phyloP scores from a whole-genome alignment of 2,888 invertebrate species.

The Noctua janthina region DNA sequence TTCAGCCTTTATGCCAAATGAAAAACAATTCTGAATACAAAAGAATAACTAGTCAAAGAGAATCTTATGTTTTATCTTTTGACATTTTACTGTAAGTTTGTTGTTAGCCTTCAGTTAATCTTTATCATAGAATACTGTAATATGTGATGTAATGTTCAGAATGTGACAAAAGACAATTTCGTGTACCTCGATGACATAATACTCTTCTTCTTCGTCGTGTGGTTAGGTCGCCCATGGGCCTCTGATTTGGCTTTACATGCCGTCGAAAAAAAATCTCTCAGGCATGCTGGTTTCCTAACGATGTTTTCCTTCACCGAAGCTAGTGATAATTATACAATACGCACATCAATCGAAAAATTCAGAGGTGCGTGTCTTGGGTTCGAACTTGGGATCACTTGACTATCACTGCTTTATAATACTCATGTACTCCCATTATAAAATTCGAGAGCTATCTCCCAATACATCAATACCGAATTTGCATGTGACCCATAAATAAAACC shows the following conservation, averaged over 20 bases:
- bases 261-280: too few relatives aligned
- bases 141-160: background rate
- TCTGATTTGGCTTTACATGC: too few relatives aligned
- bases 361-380: too few relatives aligned
- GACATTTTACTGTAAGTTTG: constrained; percentile 9
- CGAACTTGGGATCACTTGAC: too few relatives aligned
- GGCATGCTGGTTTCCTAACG: too few relatives aligned
- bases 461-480: constrained; percentile 37
- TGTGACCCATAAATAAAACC: constrained; percentile 61
- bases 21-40: constrained; percentile 23
- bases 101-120: background rate
- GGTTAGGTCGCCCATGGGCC: too few relatives aligned
- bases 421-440: background rate
- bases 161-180: background rate
- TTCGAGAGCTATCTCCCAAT: constrained; percentile 3
- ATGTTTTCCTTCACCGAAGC: too few relatives aligned
- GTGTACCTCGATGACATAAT: background rate
- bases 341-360: too few relatives aligned
- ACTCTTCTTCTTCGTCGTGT: too few relatives aligned
- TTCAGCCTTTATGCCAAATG: constrained; percentile 17
- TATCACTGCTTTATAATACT: background rate
- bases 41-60: constrained; percentile 25
- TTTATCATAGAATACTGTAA: background rate
- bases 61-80: constrained; percentile 13
- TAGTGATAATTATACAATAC: too few relatives aligned